A percentile compares a stretch with the other conserved stretches of the same genome.
These are phyloP conservation scores for Trochalopteron elliotii DNA, from an alignment of 2,113 vertebrate species.

Conservation along the genomic window DNA sequence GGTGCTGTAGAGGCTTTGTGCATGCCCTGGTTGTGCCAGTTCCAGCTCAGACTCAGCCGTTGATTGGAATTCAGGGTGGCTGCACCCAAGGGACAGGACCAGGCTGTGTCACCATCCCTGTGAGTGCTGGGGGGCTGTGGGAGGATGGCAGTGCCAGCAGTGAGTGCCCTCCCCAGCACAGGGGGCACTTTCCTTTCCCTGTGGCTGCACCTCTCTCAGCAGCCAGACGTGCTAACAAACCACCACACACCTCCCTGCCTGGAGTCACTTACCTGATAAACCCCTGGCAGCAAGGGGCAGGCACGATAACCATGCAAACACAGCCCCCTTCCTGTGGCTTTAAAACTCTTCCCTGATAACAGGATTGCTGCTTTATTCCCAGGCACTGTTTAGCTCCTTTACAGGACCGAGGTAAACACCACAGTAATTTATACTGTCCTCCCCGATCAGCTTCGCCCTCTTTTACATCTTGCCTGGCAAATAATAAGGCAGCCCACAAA, in stretches of 20 bases:
- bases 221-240: background rate
- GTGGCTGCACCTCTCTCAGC: background rate
- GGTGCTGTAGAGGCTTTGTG: background rate
- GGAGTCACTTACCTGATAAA: constrained; percentile 48
- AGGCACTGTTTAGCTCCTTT: constrained; percentile 61
- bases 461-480: constrained; percentile 61
- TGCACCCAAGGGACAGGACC: background rate
- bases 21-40: accelerated
- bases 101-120: background rate
- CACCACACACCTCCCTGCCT: background rate
- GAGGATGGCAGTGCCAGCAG: background rate
- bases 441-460: constrained; percentile 21
- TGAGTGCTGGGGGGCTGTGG: accelerated
- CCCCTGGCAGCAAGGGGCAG: constrained; percentile 31
- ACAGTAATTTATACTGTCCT: constrained; percentile 46
- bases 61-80: accelerated
- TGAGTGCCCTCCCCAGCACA: background rate
- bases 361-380: constrained; percentile 49
- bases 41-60: background rate
- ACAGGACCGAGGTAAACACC: constrained; percentile 24
- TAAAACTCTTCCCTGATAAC: constrained; percentile 55
- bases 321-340: constrained; percentile 52
- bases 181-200: background rate
- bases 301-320: constrained; percentile 24
- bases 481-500: constrained; percentile 57